phyloP scores from a whole-genome alignment of 2,113 vertebrate genomes.

The Dinomys branickii region DNA sequence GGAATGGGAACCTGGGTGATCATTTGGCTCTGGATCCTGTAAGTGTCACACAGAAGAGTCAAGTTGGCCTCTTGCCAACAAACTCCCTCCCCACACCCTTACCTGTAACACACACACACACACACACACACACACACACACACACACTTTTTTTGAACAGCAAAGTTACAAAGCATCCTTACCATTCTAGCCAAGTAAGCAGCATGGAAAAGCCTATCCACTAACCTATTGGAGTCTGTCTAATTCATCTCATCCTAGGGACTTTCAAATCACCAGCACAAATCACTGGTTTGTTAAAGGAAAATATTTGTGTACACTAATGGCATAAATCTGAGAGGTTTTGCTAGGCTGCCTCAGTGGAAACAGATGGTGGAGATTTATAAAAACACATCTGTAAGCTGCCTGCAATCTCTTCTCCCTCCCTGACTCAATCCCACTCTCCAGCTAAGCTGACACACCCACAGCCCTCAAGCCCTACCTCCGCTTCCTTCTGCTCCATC shows the following conservation, averaged over 20 bases:
- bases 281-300: constrained; percentile 41
- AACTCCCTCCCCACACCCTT: accelerated
- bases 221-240: neutral
- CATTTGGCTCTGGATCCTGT: neutral
- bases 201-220: neutral
- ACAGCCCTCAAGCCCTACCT: neutral
- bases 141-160: neutral
- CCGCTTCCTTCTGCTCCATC: neutral
- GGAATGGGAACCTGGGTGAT: neutral
- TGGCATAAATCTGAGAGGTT: constrained; percentile 45
- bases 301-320: constrained; percentile 66
- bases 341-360: constrained; percentile 13
- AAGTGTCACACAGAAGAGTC: neutral
- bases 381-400: neutral
- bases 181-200: constrained; percentile 3
- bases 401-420: neutral
- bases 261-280: constrained; percentile 52
- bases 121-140: neutral
- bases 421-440: neutral
- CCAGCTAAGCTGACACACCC: neutral
- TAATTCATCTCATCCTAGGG: neutral
- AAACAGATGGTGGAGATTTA: constrained; percentile 51
- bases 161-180: neutral
- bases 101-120: neutral
- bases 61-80: neutral